Conservation (phyloP, 2,113 vertebrate genomes). For the Chiloscyllium plagiosum region DNA sequence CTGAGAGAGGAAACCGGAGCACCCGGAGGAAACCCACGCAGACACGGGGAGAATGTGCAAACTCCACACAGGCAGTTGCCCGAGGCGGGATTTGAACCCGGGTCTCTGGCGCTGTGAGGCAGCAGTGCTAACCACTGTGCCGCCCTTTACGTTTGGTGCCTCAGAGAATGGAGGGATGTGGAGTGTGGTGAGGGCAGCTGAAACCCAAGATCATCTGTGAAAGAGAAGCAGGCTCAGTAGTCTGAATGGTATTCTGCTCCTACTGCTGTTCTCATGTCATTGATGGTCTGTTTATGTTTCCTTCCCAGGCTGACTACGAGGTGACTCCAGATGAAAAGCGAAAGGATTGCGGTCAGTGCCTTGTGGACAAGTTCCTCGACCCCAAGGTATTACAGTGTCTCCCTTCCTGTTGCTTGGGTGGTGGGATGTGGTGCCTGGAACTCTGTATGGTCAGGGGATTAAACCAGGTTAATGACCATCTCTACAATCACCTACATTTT, state of each 20-base stretch:
- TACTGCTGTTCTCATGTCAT: neutral
- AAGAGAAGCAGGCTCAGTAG: neutral
- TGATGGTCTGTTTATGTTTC: slow-evolving; percentile 32
- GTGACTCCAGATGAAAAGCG: slow-evolving; percentile 91
- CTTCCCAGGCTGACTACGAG: slow-evolving; percentile 79
- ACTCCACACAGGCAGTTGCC: too few species aligned
- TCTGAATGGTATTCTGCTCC: neutral
- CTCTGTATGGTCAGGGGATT: neutral
- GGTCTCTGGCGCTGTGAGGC: too few species aligned
- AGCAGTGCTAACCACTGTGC: too few species aligned
- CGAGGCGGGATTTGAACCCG: too few species aligned
- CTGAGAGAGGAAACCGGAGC: too few species aligned
- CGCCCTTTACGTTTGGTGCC: neutral
- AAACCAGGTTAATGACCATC: neutral
- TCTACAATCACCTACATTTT: neutral
- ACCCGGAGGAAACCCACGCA: too few species aligned
- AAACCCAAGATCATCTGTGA: neutral
- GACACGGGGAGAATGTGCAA: too few species aligned
- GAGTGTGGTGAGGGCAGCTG: neutral
- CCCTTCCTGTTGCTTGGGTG: neutral
- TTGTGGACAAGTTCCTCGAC: slow-evolving; percentile 78
- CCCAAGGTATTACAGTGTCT: slow-evolving; percentile 50
- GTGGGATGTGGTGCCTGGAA: too few species aligned
- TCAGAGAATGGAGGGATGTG: neutral
- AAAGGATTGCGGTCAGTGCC: slow-evolving; percentile 74